Percentiles rank a stretch among this genome's conserved stretches.
These are phyloP conservation scores for Salticus scenicus DNA, from an alignment of 2,888 invertebrate genomes.

Conservation along the genomic window DNA sequence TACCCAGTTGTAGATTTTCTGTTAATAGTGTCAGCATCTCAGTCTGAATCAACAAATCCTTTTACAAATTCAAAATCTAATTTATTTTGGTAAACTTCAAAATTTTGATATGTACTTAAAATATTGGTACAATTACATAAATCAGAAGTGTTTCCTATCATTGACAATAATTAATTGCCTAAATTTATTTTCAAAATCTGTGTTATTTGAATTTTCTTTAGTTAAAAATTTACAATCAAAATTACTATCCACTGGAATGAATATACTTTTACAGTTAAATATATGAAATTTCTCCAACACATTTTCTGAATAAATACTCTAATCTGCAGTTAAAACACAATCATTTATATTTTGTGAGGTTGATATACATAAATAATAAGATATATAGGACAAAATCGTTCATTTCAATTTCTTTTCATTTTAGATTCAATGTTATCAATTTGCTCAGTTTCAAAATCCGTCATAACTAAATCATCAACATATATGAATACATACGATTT, in stretches of 20 bases:
- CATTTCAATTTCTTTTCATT: not conserved
- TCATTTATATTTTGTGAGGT: not conserved
- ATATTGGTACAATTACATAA: conserved; percentile 12
- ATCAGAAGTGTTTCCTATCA: conserved; percentile 16
- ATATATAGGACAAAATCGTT: not conserved
- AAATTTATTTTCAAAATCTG: too few species aligned
- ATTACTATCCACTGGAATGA: not conserved
- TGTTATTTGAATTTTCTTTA: too few species aligned
- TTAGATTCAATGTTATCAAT: not conserved
- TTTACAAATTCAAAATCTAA: not conserved
- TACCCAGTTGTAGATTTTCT: not conserved
- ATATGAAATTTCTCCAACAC: conserved; percentile 2
- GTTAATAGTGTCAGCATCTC: not conserved
- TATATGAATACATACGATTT: not conserved
- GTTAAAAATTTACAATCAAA: not conserved
- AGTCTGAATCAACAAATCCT: not conserved
- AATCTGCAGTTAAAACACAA: too few species aligned
- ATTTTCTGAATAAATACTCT: too few species aligned
- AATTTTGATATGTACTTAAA: not conserved
- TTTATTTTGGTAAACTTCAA: not conserved
- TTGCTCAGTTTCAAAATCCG: not conserved
- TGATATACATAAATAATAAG: not conserved
- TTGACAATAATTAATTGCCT: too few species aligned
- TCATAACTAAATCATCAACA: too few species aligned
- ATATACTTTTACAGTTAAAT: conserved; percentile 17